A percentile compares a stretch with the other conserved stretches of the same genome.
Evolutionary conservation across 1,140 invertebrate species (phyloP).

Genomic region (Formica exsecta): DNA sequence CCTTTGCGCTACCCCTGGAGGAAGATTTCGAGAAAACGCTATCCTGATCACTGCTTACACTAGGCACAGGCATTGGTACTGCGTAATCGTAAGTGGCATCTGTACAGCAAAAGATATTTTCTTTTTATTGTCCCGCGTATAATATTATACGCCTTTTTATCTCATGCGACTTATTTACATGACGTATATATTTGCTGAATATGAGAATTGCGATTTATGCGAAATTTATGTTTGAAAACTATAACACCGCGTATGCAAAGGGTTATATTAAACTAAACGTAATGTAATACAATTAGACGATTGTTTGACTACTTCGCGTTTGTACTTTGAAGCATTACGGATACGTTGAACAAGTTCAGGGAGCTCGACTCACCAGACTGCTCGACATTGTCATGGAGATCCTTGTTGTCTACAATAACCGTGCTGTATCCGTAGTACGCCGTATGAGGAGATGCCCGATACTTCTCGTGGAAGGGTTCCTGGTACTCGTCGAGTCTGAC

Average conservation of each 20-base stretch:
- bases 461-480: conserved; percentile 87
- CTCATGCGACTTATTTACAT: not conserved
- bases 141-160: not conserved
- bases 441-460: conserved; percentile 84
- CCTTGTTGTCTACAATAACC: conserved; percentile 87
- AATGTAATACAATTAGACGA: not conserved
- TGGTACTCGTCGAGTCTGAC: conserved; percentile 87
- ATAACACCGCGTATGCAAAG: not conserved
- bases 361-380: conserved; percentile 82
- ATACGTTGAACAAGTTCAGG: conserved; percentile 38
- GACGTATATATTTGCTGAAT: not conserved
- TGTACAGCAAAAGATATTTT: conserved; percentile 73
- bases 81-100: conserved; percentile 87
- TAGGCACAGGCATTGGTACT: conserved; percentile 86
- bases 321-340: conserved; percentile 3
- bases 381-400: conserved; percentile 85
- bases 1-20: conserved; percentile 86
- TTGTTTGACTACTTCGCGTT: not conserved
- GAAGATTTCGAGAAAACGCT: conserved; percentile 87
- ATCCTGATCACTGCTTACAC: conserved; percentile 86
- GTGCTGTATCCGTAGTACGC: conserved; percentile 88
- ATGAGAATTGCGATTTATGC: not conserved
- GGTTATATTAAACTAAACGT: conserved; percentile 22
- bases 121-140: not conserved
- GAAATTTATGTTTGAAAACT: not conserved